Conservation (phyloP, 2,113 vertebrate species). For the Corydoras maculifer region DNA sequence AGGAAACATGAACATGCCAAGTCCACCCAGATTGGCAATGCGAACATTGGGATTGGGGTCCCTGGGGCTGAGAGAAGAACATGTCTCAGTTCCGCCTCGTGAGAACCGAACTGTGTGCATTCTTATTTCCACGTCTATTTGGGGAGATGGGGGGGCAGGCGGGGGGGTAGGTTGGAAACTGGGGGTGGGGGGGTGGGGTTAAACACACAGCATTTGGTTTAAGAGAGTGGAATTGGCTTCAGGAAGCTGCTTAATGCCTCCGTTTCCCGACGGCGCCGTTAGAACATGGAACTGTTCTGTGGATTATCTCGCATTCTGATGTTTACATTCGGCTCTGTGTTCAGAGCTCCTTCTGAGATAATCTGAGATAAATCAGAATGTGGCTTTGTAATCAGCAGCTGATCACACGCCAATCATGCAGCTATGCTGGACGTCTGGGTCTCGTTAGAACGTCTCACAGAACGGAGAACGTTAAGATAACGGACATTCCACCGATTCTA, state of each 20-base stretch:
- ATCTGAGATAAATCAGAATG: slow-evolving; percentile 11
- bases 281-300: slow-evolving; percentile 5
- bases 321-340: slow-evolving; percentile 25
- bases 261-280: not conserved
- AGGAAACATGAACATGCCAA: too few relatives aligned
- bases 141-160: too few relatives aligned
- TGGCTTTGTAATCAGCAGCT: slow-evolving; percentile 24
- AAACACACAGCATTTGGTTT: slow-evolving; percentile 19
- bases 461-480: too few relatives aligned
- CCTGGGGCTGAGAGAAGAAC: too few relatives aligned
- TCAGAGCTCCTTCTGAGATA: not conserved
- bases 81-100: slow-evolving; percentile 56
- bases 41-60: too few relatives aligned
- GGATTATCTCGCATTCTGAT: slow-evolving; percentile 22
- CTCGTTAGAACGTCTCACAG: not conserved
- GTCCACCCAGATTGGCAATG: too few relatives aligned
- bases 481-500: too few relatives aligned
- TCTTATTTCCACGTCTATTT: slow-evolving; percentile 51
- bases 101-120: slow-evolving; percentile 58
- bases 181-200: not conserved
- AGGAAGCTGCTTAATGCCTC: not conserved
- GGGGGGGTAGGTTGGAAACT: too few relatives aligned
- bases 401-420: slow-evolving; percentile 27
- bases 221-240: slow-evolving; percentile 24
- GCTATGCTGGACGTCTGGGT: slow-evolving; percentile 2